phyloP scores from a whole-genome alignment of 1,140 invertebrate genomes.

The Bombus fervidus region DNA sequence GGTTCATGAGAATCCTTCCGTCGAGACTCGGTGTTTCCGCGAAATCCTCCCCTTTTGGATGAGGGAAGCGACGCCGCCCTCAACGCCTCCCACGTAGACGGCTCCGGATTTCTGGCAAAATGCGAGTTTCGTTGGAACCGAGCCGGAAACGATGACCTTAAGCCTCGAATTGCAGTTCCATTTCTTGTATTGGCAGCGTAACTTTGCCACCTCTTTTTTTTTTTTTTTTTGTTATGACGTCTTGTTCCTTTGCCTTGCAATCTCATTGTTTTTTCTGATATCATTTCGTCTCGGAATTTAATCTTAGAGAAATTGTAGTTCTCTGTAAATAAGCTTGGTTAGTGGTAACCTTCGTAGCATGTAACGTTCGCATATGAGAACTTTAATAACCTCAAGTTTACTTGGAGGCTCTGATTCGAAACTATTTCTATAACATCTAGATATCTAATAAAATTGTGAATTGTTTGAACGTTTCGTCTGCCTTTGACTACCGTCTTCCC shows the following conservation, averaged over 20 bases:
- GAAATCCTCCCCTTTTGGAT: conserved; percentile 55
- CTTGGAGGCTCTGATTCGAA: not conserved
- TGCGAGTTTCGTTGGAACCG: conserved; percentile 14
- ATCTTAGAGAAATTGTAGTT: not conserved
- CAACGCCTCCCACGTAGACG: conserved; percentile 63
- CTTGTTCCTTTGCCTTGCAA: not conserved
- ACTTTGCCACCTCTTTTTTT: too few relatives aligned
- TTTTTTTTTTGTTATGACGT: not conserved
- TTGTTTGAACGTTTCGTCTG: not conserved
- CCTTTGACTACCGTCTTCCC: too few relatives aligned
- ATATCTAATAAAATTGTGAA: not conserved
- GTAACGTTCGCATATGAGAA: not conserved
- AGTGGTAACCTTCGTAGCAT: not conserved
- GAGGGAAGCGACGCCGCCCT: conserved; percentile 40
- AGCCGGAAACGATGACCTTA: conserved; percentile 2
- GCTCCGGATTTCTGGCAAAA: conserved; percentile 36
- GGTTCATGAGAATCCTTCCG: conserved; percentile 62
- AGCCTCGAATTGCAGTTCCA: not conserved
- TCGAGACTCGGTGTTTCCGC: conserved; percentile 52
- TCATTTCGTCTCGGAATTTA: not conserved
- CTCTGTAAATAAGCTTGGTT: not conserved
- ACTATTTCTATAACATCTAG: not conserved
- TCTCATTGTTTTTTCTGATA: too few relatives aligned
- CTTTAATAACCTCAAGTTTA: conserved; percentile 7
- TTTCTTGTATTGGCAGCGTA: not conserved